Percentiles rank a stretch among this genome's conserved stretches.
Evolutionary conservation across 2,888 invertebrate species (phyloP).

Genomic region (Formica aserva): DNA sequence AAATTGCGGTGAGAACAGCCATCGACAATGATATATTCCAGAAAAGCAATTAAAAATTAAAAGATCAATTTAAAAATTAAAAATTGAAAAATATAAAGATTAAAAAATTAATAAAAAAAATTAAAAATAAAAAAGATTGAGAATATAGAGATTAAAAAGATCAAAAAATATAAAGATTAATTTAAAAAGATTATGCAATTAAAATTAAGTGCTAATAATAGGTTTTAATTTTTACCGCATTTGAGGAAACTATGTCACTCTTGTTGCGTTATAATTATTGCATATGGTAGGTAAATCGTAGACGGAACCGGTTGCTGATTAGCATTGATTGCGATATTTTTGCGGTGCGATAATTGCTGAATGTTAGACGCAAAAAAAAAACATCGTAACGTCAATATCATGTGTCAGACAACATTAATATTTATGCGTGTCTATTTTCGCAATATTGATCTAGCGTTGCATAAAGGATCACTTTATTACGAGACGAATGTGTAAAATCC

Average conservation of each 20-base stretch:
- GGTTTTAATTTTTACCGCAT: neutral
- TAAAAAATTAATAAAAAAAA: too few species aligned
- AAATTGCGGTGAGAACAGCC: neutral
- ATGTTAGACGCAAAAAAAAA: conserved; percentile 32
- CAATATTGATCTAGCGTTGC: conserved; percentile 34
- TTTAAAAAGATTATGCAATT: neutral
- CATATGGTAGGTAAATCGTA: neutral
- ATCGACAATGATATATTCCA: neutral
- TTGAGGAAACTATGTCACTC: neutral
- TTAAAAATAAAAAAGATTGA: neutral
- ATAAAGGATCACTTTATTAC: conserved; percentile 52
- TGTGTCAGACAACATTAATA: conserved; percentile 53
- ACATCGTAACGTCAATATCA: neutral
- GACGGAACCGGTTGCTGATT: neutral
- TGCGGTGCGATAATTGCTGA: conserved; percentile 35
- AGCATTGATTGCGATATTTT: neutral
- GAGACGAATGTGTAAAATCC: conserved; percentile 62
- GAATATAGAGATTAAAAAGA: neutral
- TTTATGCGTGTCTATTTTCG: conserved; percentile 61
- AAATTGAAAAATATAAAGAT: neutral
- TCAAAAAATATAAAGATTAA: neutral
- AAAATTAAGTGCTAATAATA: neutral
- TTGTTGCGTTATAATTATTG: neutral
- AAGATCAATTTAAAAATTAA: neutral
- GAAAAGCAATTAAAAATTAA: neutral